These are phyloP conservation scores for Geopemphigus sp. DNA, from an alignment of 1,140 invertebrate genomes.

Conservation along the genomic window DNA sequence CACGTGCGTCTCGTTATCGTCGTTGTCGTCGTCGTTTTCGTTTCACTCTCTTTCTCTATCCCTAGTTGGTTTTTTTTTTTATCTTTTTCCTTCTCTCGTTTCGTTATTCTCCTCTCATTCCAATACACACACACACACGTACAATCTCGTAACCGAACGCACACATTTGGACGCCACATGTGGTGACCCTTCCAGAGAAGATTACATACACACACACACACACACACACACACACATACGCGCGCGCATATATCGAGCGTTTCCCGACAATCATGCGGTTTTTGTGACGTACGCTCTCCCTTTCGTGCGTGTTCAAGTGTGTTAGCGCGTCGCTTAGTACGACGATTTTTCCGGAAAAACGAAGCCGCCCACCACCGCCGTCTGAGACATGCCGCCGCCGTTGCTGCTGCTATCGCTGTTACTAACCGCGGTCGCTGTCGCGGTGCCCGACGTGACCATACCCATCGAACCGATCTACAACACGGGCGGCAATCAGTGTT, in stretches of 20 bases:
- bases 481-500: conserved; percentile 35
- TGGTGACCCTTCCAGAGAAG: conserved; percentile 23
- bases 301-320: no score
- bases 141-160: neutral
- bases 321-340: neutral
- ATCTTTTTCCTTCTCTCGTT: neutral
- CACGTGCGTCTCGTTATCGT: conserved; percentile 33
- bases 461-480: conserved; percentile 25
- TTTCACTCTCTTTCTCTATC: neutral
- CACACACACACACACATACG: no score
- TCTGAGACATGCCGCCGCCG: no score
- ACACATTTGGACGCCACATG: conserved; percentile 46
- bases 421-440: neutral
- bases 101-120: no score
- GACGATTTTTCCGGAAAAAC: neutral
- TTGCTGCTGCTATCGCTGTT: neutral
- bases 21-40: conserved; percentile 14
- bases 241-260: no score
- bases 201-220: no score
- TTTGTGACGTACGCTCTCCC: no score
- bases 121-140: neutral
- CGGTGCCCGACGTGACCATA: neutral
- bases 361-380: no score
- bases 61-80: neutral
- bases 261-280: neutral